Conservation (phyloP, 2,113 vertebrate species). For the Brachyhypopomus gauderio region DNA sequence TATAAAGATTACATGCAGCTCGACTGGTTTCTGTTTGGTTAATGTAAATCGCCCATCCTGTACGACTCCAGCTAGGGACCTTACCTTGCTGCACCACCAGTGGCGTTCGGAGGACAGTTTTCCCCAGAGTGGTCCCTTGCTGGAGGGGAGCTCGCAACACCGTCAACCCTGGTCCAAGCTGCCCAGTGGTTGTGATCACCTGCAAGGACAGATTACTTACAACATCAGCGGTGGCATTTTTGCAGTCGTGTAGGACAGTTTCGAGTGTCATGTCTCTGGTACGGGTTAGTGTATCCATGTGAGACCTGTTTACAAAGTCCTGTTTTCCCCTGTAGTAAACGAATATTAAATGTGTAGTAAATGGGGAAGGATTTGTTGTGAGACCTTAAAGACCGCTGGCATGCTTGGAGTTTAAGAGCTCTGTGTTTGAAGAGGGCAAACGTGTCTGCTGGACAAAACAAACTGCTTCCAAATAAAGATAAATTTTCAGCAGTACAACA, state of each 20-base stretch:
- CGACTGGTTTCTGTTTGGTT: too few species aligned
- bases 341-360: neutral
- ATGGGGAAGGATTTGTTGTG: neutral
- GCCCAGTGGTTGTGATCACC: constrained; percentile 78
- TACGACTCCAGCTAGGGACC: constrained; percentile 32
- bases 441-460: neutral
- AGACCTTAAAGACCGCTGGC: neutral
- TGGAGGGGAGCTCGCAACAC: constrained; percentile 80
- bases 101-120: constrained; percentile 82
- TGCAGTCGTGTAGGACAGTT: neutral
- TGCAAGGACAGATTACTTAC: constrained; percentile 55
- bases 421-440: neutral
- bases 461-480: too few species aligned
- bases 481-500: too few species aligned
- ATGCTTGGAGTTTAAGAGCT: neutral
- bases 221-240: neutral
- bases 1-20: too few species aligned
- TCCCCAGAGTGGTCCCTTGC: constrained; percentile 77
- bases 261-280: neutral
- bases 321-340: neutral
- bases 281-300: too few species aligned
- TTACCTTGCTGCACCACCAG: constrained; percentile 88
- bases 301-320: too few species aligned
- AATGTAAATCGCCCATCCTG: too few species aligned
- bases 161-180: constrained; percentile 80